Base-by-base conservation (phyloP, 1,140 invertebrate genomes). In the Temnothorax longispinosus region DNA sequence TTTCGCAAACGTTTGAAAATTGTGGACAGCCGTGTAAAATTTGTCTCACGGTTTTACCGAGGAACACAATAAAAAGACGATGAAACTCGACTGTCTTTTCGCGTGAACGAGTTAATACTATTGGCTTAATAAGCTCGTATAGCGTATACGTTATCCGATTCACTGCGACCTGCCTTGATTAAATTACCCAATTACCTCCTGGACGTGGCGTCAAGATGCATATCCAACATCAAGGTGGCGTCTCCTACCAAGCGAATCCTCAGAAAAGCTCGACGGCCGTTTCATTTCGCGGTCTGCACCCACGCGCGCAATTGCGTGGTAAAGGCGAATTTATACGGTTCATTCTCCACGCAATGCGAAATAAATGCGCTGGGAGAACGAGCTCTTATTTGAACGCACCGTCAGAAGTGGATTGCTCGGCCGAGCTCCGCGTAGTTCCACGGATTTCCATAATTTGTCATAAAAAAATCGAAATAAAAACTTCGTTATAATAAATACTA, bases 301-400 rank as follows among this genome's bases (percentile, higher is more conserved):
- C 78, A 82, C 78, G 52, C 78, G 78, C 44, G 62, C 77, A 54
- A 80, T 77, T 77, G 58, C 75, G 41, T 38, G 60, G n/a, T 67
- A 52, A 80, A 58, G 62, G 35, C 47, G 77, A 81, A 81, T 81
- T 81, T 81, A 62, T 54, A 81, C 62, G 77, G 62, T 58, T 82
- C 54, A 50, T 54, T 80, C 52, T 35, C 21, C 11, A 41, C 27
- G 13, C 32, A 11, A 72, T 72, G 67, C 38, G 38, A 41, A 72
- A 71, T 35, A 21, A 54, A 69, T 50, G 78, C 52, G 21, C 38
- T 10, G 15, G 4, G 41, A 35, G 27, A 56, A 56, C 21, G 65
- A 58, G 67, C 32, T 72, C 41, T 47, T 35, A 27, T 44, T 81
- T 10, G 32, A 60, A 67, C n/a, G 67, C 27, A 27, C 4, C 27